phyloP scores from a whole-genome alignment of 2,113 vertebrate genomes.

The Stegostoma tigrinum region DNA sequence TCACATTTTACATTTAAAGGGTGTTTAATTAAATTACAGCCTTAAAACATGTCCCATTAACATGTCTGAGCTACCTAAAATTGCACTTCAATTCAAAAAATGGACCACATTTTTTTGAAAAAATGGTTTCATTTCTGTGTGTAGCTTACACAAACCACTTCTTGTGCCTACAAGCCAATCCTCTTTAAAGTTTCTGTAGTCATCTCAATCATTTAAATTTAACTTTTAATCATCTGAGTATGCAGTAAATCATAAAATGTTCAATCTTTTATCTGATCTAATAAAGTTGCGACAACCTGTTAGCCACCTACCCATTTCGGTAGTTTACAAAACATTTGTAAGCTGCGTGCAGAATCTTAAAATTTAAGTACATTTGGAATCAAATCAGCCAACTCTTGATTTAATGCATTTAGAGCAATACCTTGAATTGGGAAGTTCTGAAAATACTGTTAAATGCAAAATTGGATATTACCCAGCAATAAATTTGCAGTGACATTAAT shows the following conservation, averaged over 20 bases:
- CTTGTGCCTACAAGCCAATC: not conserved
- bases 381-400: not conserved
- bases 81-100: not conserved
- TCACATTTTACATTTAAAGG: not conserved
- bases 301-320: not conserved
- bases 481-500: not conserved
- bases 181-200: not conserved
- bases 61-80: not conserved
- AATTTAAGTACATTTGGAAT: not conserved
- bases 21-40: not conserved
- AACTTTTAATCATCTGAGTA: not conserved
- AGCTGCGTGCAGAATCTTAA: not conserved
- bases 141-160: not conserved
- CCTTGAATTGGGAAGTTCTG: not conserved
- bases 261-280: not conserved
- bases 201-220: not conserved
- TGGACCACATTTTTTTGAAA: not conserved
- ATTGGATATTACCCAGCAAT: not conserved
- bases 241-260: not conserved
- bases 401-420: not conserved
- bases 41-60: not conserved
- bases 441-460: not conserved
- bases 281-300: not conserved
- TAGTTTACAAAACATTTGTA: not conserved
- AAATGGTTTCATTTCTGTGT: not conserved